Evolutionary conservation across 2,797 vertebrate species (phyloP).

Genomic region (Gallinago solitaria): DNA sequence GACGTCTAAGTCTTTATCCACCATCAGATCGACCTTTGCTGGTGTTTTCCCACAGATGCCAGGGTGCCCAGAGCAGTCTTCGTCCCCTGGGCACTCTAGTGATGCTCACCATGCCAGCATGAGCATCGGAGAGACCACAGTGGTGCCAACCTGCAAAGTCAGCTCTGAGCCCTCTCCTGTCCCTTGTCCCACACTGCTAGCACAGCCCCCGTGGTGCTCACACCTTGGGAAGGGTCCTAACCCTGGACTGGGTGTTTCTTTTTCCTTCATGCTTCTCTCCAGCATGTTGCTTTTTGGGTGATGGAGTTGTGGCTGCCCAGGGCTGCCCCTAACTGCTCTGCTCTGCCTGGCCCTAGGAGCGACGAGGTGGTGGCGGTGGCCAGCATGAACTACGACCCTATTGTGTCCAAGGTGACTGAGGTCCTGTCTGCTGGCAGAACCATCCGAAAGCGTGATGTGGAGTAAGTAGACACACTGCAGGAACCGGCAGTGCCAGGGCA

Average conservation of each 20-base stretch:
- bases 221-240: not conserved
- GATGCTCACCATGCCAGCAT: not conserved
- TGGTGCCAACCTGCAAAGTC: not conserved
- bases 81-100: not conserved
- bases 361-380: slow-evolving; percentile 97
- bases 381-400: slow-evolving; percentile 99
- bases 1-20: not conserved
- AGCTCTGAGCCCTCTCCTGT: not conserved
- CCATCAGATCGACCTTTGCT: not conserved
- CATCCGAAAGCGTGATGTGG: slow-evolving; percentile 96
- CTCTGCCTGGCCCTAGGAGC: slow-evolving; percentile 78
- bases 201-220: not conserved
- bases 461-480: slow-evolving; percentile 83
- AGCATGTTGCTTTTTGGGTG: not conserved
- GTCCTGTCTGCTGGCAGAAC: slow-evolving; percentile 92
- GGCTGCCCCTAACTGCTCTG: not conserved
- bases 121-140: not conserved
- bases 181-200: not conserved
- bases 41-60: not conserved
- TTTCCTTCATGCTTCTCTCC: not conserved
- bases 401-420: slow-evolving; percentile 96
- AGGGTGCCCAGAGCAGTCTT: not conserved
- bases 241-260: not conserved
- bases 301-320: not conserved
- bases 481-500: not conserved